phyloP scores from a whole-genome alignment of 2,113 vertebrate species.

The Nesogale talazaci region DNA sequence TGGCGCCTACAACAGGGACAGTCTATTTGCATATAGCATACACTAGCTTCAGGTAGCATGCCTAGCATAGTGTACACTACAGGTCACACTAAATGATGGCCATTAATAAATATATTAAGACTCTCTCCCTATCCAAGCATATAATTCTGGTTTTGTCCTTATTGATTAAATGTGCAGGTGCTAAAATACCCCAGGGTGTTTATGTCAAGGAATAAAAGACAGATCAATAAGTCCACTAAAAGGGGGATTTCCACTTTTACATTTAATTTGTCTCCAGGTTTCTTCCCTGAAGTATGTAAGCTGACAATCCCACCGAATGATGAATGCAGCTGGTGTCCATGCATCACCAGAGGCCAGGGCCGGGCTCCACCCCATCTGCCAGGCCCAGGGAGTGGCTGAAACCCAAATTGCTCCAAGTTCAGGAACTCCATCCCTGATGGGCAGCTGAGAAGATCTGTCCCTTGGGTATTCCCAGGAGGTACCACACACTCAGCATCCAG shows the following conservation, averaged over 20 bases:
- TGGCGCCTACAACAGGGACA: too few species aligned
- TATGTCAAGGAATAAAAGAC: slow-evolving; percentile 47
- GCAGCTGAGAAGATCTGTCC: neutral
- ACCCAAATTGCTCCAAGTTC: too few species aligned
- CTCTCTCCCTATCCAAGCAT: slow-evolving; percentile 32
- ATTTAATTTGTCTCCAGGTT: neutral
- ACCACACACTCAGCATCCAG: neutral
- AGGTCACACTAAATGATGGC: too few species aligned
- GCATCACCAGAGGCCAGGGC: fast-evolving
- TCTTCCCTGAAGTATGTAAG: neutral
- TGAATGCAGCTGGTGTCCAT: fast-evolving
- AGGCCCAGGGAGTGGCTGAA: neutral
- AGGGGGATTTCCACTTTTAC: slow-evolving; percentile 7
- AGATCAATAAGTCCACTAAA: slow-evolving; percentile 30
- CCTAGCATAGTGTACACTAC: too few species aligned
- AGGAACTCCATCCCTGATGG: fast-evolving
- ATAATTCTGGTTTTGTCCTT: slow-evolving; percentile 50
- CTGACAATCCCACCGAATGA: neutral
- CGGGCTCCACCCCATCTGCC: fast-evolving
- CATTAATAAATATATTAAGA: slow-evolving; percentile 53
- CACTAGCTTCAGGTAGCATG: too few species aligned
- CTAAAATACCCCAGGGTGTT: slow-evolving; percentile 34
- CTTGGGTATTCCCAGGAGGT: neutral
- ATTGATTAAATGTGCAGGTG: slow-evolving; percentile 56
- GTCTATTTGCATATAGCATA: too few species aligned